Evolutionary conservation across 2,888 invertebrate species (phyloP).

Genomic region (Myopa testacea): DNA sequence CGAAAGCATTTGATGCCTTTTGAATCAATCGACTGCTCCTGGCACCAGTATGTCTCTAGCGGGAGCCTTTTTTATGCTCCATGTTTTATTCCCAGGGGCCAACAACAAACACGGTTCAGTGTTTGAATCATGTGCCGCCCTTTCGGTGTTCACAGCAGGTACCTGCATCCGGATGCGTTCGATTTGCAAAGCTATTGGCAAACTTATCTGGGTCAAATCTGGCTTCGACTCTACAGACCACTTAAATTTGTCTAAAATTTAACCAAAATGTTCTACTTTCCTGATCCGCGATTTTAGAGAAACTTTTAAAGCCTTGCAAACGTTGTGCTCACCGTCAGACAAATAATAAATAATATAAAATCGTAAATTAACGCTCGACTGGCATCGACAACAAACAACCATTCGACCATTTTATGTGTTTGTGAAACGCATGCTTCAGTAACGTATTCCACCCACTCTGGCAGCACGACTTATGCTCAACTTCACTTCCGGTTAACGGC

Average conservation of each 20-base stretch:
- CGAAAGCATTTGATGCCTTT: slow-evolving; percentile 5
- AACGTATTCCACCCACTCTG: slow-evolving; percentile 1
- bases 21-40: neutral
- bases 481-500: slow-evolving; percentile 11
- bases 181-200: neutral
- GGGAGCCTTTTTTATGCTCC: neutral
- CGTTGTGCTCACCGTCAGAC: neutral
- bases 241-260: neutral
- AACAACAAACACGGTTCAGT: neutral
- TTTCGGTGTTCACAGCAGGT: neutral
- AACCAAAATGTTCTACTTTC: neutral
- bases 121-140: neutral
- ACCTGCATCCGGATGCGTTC: neutral
- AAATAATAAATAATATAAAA: neutral
- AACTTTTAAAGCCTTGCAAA: neutral
- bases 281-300: neutral
- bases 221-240: neutral
- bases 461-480: neutral
- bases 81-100: neutral
- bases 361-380: slow-evolving; percentile 12
- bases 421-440: neutral
- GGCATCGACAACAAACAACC: neutral
- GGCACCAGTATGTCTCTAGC: no score
- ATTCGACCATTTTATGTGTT: slow-evolving; percentile 2
- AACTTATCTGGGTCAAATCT: neutral